Percentiles rank a stretch among this genome's conserved stretches.
Conservation (phyloP, 1,140 invertebrate genomes). For the Adoxophyes honmai region DNA sequence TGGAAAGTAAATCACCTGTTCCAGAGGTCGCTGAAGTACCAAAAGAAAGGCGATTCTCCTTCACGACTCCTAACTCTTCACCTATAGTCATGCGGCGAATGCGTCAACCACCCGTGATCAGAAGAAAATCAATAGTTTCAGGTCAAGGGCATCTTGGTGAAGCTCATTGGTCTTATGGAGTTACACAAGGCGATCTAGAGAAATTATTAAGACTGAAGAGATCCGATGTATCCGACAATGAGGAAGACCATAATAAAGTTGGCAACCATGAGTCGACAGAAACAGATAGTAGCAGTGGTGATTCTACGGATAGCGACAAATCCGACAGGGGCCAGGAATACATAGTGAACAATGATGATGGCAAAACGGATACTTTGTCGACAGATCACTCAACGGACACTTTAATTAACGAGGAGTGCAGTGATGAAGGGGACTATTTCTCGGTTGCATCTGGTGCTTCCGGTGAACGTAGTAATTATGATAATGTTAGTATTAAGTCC, state of each 20-base stretch:
- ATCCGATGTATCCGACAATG: constrained; percentile 59
- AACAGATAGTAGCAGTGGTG: constrained; percentile 44
- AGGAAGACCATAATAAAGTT: constrained; percentile 44
- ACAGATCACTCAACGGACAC: constrained; percentile 70
- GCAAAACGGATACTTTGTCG: constrained; percentile 59
- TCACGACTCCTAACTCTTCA: constrained; percentile 52
- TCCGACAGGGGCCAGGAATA: constrained; percentile 51
- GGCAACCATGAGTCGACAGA: constrained; percentile 28
- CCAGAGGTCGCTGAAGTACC: constrained; percentile 30
- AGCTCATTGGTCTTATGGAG: constrained; percentile 69
- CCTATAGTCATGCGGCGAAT: constrained; percentile 54
- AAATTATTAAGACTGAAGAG: constrained; percentile 62
- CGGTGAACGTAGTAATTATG: constrained; percentile 63
- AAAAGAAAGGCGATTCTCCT: constrained; percentile 49
- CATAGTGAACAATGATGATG: constrained; percentile 53
- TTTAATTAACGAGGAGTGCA: constrained; percentile 65
- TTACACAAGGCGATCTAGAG: constrained; percentile 66
- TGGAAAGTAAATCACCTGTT: constrained; percentile 45
- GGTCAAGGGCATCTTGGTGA: constrained; percentile 49
- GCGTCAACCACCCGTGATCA: constrained; percentile 63
- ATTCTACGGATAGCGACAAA: constrained; percentile 57
- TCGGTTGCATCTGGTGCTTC: constrained; percentile 50
- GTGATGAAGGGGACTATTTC: constrained; percentile 56
- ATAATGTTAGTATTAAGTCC: constrained; percentile 72
- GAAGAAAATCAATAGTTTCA: constrained; percentile 56